A percentile compares a stretch with the other conserved stretches of the same genome.
phyloP scores from a whole-genome alignment of 2,113 vertebrate species.

The Paramisgurnus dabryanus region DNA sequence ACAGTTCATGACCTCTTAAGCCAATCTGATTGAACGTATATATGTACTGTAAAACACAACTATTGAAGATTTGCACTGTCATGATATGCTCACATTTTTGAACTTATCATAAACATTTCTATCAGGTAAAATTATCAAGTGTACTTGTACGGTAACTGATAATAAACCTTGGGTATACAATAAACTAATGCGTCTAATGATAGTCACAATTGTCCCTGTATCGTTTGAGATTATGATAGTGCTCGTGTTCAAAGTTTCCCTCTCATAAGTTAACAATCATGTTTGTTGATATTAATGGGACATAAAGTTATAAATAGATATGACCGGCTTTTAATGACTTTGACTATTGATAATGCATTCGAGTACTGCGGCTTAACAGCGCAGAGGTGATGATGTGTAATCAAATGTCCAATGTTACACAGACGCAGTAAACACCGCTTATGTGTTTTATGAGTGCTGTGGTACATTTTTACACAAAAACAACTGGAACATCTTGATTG shows the following conservation, averaged over 20 bases:
- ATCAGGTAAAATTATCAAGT: background rate
- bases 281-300: slow-evolving; percentile 11
- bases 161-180: background rate
- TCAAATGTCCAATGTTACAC: background rate
- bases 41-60: background rate
- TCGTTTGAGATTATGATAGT: slow-evolving; percentile 7
- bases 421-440: background rate
- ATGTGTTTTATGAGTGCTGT: background rate
- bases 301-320: slow-evolving; percentile 39
- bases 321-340: slow-evolving; percentile 28
- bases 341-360: slow-evolving; percentile 22
- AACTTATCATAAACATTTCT: background rate
- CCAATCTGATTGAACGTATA: background rate
- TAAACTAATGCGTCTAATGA: background rate
- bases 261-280: background rate
- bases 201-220: background rate
- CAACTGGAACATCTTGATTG: background rate
- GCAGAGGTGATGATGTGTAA: background rate
- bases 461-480: background rate
- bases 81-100: background rate
- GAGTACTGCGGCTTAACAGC: slow-evolving; percentile 7
- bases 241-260: slow-evolving; percentile 12
- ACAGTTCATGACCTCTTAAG: background rate
- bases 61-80: background rate
- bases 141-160: background rate